Evolutionary conservation across 2,797 vertebrate genomes (phyloP).

Genomic region (Philypnodon macrostomus): DNA sequence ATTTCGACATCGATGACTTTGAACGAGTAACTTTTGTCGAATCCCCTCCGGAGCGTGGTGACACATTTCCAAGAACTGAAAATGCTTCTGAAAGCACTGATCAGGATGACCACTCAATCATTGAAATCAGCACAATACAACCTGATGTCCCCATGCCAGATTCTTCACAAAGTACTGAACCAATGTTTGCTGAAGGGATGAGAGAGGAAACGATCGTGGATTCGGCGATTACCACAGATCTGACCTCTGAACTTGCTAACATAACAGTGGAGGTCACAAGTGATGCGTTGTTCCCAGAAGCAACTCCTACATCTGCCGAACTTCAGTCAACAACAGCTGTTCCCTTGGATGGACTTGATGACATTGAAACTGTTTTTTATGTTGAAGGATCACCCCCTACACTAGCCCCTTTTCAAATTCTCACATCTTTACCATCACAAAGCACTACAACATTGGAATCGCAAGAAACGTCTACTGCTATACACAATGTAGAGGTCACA

Average conservation of each 20-base stretch:
- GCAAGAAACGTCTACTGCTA: conserved; percentile 10
- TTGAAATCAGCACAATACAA: conserved; percentile 64
- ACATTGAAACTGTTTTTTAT: not conserved
- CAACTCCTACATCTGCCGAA: conserved; percentile 8
- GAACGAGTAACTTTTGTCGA: conserved; percentile 19
- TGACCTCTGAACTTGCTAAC: conserved; percentile 28
- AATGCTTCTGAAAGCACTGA: no score
- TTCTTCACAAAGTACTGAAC: conserved; percentile 55
- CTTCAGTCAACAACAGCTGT: conserved; percentile 30
- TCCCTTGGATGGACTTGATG: conserved; percentile 34
- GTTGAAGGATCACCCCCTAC: conserved; percentile 45
- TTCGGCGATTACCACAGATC: conserved; percentile 25
- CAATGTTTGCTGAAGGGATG: conserved; percentile 56
- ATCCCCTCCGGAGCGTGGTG: conserved; percentile 46
- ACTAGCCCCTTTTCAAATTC: conserved; percentile 1
- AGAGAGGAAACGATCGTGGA: conserved; percentile 64
- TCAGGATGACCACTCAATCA: conserved; percentile 57
- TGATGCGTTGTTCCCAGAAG: conserved; percentile 31
- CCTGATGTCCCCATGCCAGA: conserved; percentile 67
- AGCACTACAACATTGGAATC: not conserved
- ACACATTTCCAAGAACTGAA: no score
- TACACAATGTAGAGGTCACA: conserved; percentile 20
- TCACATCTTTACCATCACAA: conserved; percentile 13
- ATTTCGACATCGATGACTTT: conserved; percentile 50
- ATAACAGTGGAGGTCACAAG: conserved; percentile 31